Percentiles rank a stretch among this genome's conserved stretches.
phyloP scores from a whole-genome alignment of 2,113 vertebrate species.

The Lepisosteus oculatus region DNA sequence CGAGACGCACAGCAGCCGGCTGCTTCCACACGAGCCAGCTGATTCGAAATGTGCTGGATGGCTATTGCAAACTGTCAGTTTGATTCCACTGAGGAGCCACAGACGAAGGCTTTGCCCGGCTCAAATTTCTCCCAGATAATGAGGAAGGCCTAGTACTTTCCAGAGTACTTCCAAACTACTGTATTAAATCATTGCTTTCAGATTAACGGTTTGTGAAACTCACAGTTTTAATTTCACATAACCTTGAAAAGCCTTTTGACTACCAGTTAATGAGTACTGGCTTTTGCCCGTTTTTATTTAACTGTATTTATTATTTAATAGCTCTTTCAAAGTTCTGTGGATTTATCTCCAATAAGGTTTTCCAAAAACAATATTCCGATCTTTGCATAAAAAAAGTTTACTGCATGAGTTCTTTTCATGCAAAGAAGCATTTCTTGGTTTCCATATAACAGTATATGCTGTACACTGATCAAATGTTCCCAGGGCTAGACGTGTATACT shows the following conservation, averaged over 20 bases:
- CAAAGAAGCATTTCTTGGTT: conserved; percentile 17
- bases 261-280: conserved; percentile 41
- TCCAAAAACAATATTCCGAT: background rate
- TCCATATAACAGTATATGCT: background rate
- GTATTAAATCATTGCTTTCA: too few species aligned
- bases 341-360: too few species aligned
- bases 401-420: conserved; percentile 50
- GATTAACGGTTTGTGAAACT: too few species aligned
- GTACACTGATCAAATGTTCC: background rate
- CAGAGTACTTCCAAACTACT: too few species aligned
- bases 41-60: background rate
- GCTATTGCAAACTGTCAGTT: too few species aligned
- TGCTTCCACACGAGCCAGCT: background rate
- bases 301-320: conserved; percentile 38
- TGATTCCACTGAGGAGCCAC: background rate
- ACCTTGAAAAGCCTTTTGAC: conserved; percentile 44
- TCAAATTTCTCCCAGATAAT: background rate
- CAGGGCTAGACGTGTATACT: background rate
- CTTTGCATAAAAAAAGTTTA: conserved; percentile 28
- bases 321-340: conserved; percentile 29
- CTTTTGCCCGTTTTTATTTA: conserved; percentile 30
- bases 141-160: too few species aligned
- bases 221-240: too few species aligned
- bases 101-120: background rate
- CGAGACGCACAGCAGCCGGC: background rate